These are phyloP conservation scores for Caenorhabditis wallacei DNA, from an alignment of 2,888 invertebrate genomes.

Conservation along the genomic window DNA sequence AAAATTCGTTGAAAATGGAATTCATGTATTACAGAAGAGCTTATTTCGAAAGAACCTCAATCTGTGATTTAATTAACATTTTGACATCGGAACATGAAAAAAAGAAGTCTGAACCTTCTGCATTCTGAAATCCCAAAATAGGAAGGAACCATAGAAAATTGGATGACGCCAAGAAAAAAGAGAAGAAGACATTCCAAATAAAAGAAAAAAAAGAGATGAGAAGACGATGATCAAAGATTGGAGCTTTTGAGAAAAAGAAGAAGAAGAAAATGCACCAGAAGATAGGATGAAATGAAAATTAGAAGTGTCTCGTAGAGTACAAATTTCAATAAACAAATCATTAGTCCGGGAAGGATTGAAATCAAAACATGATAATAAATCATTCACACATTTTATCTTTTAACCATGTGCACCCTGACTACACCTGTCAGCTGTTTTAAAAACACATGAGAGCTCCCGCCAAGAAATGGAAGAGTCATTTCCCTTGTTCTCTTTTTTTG, in stretches of 20 bases:
- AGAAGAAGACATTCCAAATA: conserved; percentile 30
- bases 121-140: background rate
- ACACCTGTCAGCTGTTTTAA: conserved; percentile 45
- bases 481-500: background rate
- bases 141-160: conserved; percentile 3
- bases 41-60: no score
- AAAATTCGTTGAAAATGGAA: no score
- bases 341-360: background rate
- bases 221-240: conserved; percentile 47
- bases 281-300: no score
- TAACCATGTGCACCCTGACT: conserved; percentile 13
- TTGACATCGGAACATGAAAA: no score
- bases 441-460: conserved; percentile 38
- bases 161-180: conserved; percentile 27
- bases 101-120: no score
- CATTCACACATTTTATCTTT: conserved; percentile 11
- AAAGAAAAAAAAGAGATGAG: background rate
- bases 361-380: conserved; percentile 55
- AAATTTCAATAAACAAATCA: conserved; percentile 14
- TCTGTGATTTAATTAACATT: no score
- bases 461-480: no score
- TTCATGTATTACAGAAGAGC: no score
- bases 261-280: background rate
- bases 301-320: no score
- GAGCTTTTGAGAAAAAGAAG: background rate